Percentiles rank a stretch among this genome's conserved stretches.
Conservation (phyloP, 2,113 vertebrate genomes). For the Apodemus sylvaticus region DNA sequence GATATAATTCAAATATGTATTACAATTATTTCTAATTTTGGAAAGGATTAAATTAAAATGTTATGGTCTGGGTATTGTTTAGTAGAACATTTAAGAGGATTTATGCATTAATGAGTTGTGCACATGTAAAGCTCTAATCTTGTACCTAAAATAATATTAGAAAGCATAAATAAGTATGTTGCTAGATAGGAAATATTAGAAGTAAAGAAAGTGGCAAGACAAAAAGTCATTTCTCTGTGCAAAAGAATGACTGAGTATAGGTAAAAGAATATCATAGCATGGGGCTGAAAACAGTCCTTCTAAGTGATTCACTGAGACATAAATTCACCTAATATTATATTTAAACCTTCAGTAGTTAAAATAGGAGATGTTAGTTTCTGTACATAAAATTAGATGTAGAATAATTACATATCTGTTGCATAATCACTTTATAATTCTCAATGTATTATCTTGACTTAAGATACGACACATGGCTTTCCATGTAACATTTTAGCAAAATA, state of each 20-base stretch:
- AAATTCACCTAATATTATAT: neutral
- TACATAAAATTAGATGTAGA: neutral
- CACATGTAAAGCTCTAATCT: neutral
- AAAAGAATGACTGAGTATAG: neutral
- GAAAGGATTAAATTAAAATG: neutral
- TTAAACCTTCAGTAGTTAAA: neutral
- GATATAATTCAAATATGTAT: neutral
- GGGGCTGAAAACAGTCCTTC: too few species aligned
- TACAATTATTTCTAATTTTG: neutral
- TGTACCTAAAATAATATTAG: neutral
- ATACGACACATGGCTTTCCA: neutral
- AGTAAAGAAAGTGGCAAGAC: neutral
- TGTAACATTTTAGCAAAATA: neutral
- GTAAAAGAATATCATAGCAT: neutral
- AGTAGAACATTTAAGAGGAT: neutral
- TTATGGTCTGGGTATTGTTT: neutral
- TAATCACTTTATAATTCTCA: neutral
- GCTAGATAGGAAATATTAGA: neutral
- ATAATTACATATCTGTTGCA: neutral
- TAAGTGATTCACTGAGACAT: neutral
- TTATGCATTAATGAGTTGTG: neutral
- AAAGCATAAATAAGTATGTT: neutral
- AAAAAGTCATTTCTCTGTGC: neutral
- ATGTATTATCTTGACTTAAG: neutral
- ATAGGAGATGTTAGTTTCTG: neutral